Conservation (phyloP, 2,888 invertebrate genomes). For the Caenorhabditis uteleia region DNA sequence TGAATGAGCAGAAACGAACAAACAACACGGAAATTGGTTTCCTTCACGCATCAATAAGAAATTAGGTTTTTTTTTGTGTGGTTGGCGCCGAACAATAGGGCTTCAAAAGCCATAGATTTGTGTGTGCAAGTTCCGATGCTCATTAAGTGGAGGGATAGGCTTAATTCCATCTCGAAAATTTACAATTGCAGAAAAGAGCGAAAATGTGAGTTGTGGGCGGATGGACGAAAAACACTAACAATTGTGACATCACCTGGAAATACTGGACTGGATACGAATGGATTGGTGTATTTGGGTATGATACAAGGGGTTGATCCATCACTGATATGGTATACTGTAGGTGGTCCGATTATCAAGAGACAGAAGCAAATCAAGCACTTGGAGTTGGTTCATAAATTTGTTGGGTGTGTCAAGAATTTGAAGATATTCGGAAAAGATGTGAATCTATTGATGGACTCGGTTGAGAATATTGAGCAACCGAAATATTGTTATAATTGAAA, state of each 20-base stretch:
- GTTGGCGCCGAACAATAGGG: background rate
- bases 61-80: background rate
- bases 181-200: slow-evolving; percentile 39
- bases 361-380: slow-evolving; percentile 17
- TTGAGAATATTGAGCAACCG: slow-evolving; percentile 21
- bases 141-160: no score
- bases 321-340: no score
- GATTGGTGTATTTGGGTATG: slow-evolving; percentile 46
- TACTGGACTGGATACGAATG: slow-evolving; percentile 46
- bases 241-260: slow-evolving; percentile 51
- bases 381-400: slow-evolving; percentile 23
- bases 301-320: no score
- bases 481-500: slow-evolving; percentile 33
- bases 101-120: background rate
- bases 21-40: no score
- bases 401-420: slow-evolving; percentile 37
- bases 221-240: slow-evolving; percentile 39
- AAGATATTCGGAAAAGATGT: slow-evolving; percentile 21
- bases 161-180: no score
- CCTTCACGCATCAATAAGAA: no score
- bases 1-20: no score
- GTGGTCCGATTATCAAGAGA: slow-evolving; percentile 24
- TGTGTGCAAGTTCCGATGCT: background rate
- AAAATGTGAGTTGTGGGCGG: slow-evolving; percentile 39
- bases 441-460: slow-evolving; percentile 26